These are phyloP conservation scores for Machaerirhynchus nigripectus DNA, from an alignment of 2,113 vertebrate genomes.

Conservation along the genomic window DNA sequence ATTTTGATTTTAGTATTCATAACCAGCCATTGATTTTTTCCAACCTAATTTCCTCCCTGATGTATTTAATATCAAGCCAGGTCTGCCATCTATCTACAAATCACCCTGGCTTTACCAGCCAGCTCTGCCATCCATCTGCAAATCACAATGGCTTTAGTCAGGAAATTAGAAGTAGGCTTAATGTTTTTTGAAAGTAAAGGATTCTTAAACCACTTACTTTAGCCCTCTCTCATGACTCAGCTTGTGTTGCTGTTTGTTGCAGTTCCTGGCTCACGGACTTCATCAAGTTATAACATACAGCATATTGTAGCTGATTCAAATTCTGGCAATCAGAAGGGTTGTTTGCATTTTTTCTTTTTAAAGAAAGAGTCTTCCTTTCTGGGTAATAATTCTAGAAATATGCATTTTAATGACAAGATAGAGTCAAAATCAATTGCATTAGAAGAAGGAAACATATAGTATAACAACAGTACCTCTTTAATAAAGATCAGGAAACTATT, in stretches of 20 bases:
- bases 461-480: not conserved
- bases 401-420: not conserved
- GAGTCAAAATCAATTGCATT: not conserved
- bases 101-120: slow-evolving; percentile 33
- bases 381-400: not conserved
- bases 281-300: not conserved
- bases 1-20: slow-evolving; percentile 42
- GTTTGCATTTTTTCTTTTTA: not conserved
- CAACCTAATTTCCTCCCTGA: slow-evolving; percentile 51
- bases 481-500: not conserved
- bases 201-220: slow-evolving; percentile 19
- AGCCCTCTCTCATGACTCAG: not conserved
- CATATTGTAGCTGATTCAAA: slow-evolving; percentile 29
- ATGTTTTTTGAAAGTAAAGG: not conserved
- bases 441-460: not conserved
- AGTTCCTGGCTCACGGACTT: not conserved
- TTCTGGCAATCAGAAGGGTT: not conserved
- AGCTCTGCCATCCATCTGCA: slow-evolving; percentile 8
- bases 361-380: not conserved
- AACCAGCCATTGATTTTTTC: slow-evolving; percentile 58
- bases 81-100: slow-evolving; percentile 39
- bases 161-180: slow-evolving; percentile 33
- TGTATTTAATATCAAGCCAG: slow-evolving; percentile 46
- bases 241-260: slow-evolving; percentile 2
- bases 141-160: slow-evolving; percentile 22